A percentile compares a stretch with the other conserved stretches of the same genome.
Conservation (phyloP, 2,888 invertebrate genomes). For the Escarpia spicata region DNA sequence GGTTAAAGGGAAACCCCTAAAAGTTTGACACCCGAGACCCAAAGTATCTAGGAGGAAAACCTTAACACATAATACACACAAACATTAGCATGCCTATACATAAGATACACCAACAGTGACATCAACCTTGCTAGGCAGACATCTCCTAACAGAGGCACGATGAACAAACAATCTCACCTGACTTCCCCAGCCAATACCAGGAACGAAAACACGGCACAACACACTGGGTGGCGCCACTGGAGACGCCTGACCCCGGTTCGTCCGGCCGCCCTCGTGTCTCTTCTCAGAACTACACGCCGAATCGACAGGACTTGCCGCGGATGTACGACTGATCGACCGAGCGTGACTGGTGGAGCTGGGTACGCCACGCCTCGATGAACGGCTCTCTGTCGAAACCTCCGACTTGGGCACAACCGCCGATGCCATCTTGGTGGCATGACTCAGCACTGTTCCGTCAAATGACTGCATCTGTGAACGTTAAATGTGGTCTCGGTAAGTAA, state of each 20-base stretch:
- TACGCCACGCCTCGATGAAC: not conserved
- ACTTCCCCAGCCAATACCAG: conserved; percentile 68
- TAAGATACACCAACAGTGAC: not conserved
- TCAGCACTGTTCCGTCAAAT: conserved; percentile 59
- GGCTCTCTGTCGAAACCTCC: not conserved
- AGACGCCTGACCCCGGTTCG: not conserved
- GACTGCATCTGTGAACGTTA: conserved; percentile 55
- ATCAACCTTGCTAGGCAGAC: not conserved
- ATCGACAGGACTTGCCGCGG: not conserved
- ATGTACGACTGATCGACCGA: not conserved
- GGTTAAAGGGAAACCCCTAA: too few relatives aligned
- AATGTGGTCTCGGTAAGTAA: not conserved
- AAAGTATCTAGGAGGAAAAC: too few relatives aligned
- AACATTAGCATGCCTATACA: too few relatives aligned
- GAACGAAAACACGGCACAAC: conserved; percentile 65
- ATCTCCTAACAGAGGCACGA: not conserved
- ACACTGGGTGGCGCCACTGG: conserved; percentile 42
- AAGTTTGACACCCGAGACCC: too few relatives aligned
- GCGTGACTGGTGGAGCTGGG: not conserved
- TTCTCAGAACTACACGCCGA: not conserved
- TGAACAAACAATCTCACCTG: conserved; percentile 56
- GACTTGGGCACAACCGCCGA: not conserved
- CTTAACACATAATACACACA: too few relatives aligned
- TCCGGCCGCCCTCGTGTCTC: not conserved
- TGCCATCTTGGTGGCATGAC: conserved; percentile 34